Evolutionary conservation across 2,797 vertebrate species (phyloP).

Genomic region (Pseudochirops cupreus): DNA sequence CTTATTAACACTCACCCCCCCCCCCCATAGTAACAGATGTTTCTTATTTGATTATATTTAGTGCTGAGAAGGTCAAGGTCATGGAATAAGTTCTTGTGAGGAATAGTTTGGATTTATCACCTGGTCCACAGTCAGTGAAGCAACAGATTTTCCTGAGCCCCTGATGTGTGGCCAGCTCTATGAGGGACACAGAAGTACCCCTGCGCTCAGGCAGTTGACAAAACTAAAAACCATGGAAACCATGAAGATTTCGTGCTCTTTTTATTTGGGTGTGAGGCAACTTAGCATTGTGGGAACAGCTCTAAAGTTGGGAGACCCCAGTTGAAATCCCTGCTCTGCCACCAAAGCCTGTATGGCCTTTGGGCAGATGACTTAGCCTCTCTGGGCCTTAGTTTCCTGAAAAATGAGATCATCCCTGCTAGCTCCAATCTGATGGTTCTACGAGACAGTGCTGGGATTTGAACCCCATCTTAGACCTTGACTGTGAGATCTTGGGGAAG

Average conservation of each 20-base stretch:
- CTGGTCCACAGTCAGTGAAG: neutral
- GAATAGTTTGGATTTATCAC: neutral
- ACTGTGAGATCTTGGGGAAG: too few species aligned
- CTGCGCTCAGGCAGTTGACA: neutral
- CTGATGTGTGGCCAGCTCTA: neutral
- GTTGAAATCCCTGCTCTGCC: neutral
- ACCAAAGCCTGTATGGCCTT: neutral
- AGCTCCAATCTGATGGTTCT: too few species aligned
- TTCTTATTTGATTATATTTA: neutral
- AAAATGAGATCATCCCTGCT: neutral
- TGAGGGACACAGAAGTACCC: neutral
- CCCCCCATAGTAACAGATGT: neutral
- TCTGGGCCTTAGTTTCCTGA: neutral
- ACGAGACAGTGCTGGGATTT: too few species aligned
- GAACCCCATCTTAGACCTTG: too few species aligned
- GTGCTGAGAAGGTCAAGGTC: slow-evolving; percentile 18
- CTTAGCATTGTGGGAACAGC: neutral
- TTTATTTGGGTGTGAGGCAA: too few species aligned
- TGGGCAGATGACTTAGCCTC: too few species aligned
- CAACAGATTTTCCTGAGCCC: neutral
- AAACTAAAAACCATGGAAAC: neutral
- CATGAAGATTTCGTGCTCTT: too few species aligned
- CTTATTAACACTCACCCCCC: too few species aligned
- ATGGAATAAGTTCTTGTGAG: neutral
- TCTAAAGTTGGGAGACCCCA: neutral